Evolutionary conservation across 2,113 vertebrate species (phyloP).

Genomic region (Peucedramus taeniatus): DNA sequence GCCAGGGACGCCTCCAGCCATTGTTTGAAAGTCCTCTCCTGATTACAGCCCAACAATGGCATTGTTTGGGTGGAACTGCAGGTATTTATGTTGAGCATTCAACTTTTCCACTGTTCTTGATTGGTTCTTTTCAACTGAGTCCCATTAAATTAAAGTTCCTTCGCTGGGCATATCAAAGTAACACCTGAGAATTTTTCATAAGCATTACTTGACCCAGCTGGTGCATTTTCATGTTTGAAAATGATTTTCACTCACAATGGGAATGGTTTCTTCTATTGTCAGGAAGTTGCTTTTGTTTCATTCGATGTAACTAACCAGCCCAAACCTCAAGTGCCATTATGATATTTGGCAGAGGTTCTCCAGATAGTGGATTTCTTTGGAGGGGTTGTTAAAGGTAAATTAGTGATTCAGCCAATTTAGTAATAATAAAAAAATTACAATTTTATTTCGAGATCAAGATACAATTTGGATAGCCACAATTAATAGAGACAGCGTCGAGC

Average conservation of each 20-base stretch:
- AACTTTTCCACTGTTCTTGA: not conserved
- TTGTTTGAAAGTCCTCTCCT: not conserved
- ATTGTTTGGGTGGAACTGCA: constrained; percentile 24
- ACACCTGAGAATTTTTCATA: constrained; percentile 18
- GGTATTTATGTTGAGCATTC: constrained; percentile 15
- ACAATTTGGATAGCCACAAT: too few species aligned
- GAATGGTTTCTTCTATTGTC: not conserved
- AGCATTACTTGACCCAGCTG: constrained; percentile 43
- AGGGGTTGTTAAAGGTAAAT: too few species aligned
- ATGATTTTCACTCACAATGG: not conserved
- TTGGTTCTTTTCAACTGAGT: constrained; percentile 34
- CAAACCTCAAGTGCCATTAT: not conserved
- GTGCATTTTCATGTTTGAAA: not conserved
- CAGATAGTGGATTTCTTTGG: not conserved
- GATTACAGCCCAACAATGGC: constrained; percentile 7
- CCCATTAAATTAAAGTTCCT: constrained; percentile 33
- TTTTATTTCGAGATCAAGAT: too few species aligned
- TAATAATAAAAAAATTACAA: too few species aligned
- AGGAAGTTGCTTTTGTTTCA: constrained; percentile 20
- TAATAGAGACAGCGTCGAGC: too few species aligned
- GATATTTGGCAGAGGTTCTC: not conserved
- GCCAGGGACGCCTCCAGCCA: not conserved
- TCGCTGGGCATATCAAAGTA: not conserved
- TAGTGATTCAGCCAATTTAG: too few species aligned
- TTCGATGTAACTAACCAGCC: not conserved